Evolutionary conservation across 2,888 invertebrate genomes (phyloP), one percentile per base, ranked within the genome.

Genomic region (Pyrochroa serraticornis): DNA sequence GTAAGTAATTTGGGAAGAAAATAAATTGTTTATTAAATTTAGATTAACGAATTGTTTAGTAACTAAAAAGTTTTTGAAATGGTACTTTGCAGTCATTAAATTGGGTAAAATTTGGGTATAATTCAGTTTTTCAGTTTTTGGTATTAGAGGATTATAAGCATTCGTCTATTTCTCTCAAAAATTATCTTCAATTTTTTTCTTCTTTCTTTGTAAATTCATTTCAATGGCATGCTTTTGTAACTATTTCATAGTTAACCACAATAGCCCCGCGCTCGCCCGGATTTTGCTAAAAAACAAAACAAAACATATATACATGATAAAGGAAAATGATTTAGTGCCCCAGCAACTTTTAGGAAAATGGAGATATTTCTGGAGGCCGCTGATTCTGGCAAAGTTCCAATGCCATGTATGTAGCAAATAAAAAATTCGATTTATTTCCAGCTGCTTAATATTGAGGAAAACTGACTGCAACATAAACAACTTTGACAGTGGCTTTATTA

Each of bases 261-360:
- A 10, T n/a, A 44, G 9, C 14, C 3, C 7, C 5, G 10, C 31
- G 32, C 10, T 32, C 31, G 33, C 34, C 32, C 8, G 31, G 12
- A 30, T 33, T 33, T 13, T 30, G 9, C 33, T 6, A 44, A 44
- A 44, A 44, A 22, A 22, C 22, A 22, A 22, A 22, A 5, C 22
- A 12, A 44, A 44, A 44, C 31, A 31, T 32, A 13, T 44, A 44
- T 31, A 44, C 34, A 44, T 31, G 44, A 44, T 44, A 44, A 44
- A 44, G 31, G 14, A 7, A n/a, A n/a, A 33, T 44, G 44, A 44
- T 44, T 33, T 44, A 44, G 33, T 7, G 30, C 33, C 33, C 14
- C 31, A 12, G 44, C 44, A 44, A 44, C 43, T 44, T 44, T 44
- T 44, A 44, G 13, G 44, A 44, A 12, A 44, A 44, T 33, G 44